These are phyloP conservation scores for Heliconius aoede DNA, from an alignment of 2,888 invertebrate genomes.

Conservation along the genomic window DNA sequence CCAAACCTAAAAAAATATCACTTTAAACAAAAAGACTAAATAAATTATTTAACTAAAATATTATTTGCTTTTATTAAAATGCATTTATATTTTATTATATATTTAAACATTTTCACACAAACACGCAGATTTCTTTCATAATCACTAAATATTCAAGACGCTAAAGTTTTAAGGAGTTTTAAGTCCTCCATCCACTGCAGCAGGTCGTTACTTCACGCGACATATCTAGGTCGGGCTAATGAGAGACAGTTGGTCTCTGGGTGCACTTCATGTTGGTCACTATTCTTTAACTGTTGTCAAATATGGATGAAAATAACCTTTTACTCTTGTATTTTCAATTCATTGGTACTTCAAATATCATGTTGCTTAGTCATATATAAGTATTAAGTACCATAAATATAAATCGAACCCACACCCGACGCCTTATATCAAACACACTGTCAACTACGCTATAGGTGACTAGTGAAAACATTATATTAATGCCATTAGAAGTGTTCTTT, in stretches of 20 bases:
- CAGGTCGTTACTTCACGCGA: slow-evolving; percentile 16
- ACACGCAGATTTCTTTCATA: neutral
- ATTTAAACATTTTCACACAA: neutral
- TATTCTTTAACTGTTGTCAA: slow-evolving; percentile 8
- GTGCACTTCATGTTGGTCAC: slow-evolving; percentile 11
- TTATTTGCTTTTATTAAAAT: too few species aligned
- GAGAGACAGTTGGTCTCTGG: slow-evolving; percentile 24
- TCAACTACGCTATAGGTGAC: neutral
- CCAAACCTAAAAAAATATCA: too few species aligned
- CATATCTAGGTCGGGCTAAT: slow-evolving; percentile 27
- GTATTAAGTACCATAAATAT: too few species aligned
- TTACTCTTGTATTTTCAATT: neutral
- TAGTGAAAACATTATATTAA: neutral
- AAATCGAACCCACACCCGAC: neutral
- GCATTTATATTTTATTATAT: too few species aligned
- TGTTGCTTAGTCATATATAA: too few species aligned
- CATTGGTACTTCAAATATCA: neutral
- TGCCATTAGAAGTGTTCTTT: neutral
- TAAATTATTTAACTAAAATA: too few species aligned
- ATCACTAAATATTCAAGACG: neutral
- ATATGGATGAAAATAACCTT: neutral
- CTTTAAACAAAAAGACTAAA: too few species aligned
- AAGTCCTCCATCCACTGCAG: neutral
- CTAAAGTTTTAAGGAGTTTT: slow-evolving; percentile 1
- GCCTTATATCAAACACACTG: neutral